phyloP scores from a whole-genome alignment of 2,113 vertebrate genomes.

The Colius striatus region DNA sequence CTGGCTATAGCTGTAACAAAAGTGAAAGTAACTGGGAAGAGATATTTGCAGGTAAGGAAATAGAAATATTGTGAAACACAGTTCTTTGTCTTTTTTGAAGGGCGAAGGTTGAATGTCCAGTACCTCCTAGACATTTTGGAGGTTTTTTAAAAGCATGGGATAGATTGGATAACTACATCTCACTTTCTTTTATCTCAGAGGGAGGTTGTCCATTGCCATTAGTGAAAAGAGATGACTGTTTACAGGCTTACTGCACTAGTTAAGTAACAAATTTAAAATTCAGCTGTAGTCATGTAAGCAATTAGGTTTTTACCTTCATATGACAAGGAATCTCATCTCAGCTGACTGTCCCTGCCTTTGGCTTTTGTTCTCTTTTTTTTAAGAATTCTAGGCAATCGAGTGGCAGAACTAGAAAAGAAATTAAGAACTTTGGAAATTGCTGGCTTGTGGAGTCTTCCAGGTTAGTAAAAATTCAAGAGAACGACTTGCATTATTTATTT shows the following conservation, averaged over 20 bases:
- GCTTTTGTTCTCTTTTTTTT: background rate
- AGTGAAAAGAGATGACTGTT: background rate
- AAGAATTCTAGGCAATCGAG: conserved; percentile 94
- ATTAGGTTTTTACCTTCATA: background rate
- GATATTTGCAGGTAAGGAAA: background rate
- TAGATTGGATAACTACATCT: background rate
- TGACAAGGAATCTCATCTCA: background rate
- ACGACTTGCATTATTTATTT: background rate
- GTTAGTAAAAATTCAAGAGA: conserved; percentile 72
- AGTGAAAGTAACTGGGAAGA: background rate
- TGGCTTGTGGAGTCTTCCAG: conserved; percentile 97
- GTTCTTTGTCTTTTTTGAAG: background rate
- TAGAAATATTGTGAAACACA: background rate
- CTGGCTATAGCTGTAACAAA: background rate
- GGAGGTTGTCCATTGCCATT: background rate
- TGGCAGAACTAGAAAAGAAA: conserved; percentile 95
- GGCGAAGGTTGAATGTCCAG: background rate
- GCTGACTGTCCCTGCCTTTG: background rate
- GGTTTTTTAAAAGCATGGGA: background rate
- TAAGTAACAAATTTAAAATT: background rate
- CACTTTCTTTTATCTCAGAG: background rate
- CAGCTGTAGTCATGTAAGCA: background rate
- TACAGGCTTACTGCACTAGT: background rate
- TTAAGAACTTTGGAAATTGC: conserved; percentile 93
- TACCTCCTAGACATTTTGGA: background rate